Evolutionary conservation across 2,797 vertebrate species (phyloP).

Genomic region (Eptatretus atami): DNA sequence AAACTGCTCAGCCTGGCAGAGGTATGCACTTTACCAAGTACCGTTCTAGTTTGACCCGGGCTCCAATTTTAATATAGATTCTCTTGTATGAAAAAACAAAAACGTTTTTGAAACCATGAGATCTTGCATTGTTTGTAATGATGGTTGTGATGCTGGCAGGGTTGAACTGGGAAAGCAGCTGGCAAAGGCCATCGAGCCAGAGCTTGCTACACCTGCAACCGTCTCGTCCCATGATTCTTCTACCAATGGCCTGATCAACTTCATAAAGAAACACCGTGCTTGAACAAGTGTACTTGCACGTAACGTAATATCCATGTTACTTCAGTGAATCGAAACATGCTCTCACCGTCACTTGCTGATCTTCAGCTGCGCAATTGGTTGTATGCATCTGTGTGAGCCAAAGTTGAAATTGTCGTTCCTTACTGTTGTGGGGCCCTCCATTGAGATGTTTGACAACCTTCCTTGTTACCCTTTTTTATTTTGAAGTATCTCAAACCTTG

Average conservation of each 20-base stretch:
- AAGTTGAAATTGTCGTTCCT: not conserved
- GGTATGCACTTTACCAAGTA: too few relatives aligned
- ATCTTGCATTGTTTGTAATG: too few relatives aligned
- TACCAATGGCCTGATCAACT: slow-evolving; percentile 73
- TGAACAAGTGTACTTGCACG: slow-evolving; percentile 14
- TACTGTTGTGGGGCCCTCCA: not conserved
- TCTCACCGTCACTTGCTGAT: not conserved
- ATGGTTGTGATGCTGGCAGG: slow-evolving; percentile 14
- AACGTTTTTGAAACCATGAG: too few relatives aligned
- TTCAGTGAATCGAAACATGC: too few relatives aligned
- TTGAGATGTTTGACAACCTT: too few relatives aligned
- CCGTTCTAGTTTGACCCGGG: too few relatives aligned
- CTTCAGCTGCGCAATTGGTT: not conserved
- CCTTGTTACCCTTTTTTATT: not conserved
- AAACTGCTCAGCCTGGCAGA: too few relatives aligned
- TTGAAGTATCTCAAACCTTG: not conserved
- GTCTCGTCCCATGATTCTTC: slow-evolving; percentile 67
- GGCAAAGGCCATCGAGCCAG: slow-evolving; percentile 79
- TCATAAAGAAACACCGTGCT: slow-evolving; percentile 57
- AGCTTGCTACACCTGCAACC: slow-evolving; percentile 30
- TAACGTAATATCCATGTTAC: not conserved
- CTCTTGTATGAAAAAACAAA: too few relatives aligned
- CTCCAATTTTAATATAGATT: too few relatives aligned
- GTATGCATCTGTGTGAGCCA: not conserved
- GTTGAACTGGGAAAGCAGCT: slow-evolving; percentile 86